phyloP scores from a whole-genome alignment of 2,888 invertebrate species.

The Acrocyrtus sp. region DNA sequence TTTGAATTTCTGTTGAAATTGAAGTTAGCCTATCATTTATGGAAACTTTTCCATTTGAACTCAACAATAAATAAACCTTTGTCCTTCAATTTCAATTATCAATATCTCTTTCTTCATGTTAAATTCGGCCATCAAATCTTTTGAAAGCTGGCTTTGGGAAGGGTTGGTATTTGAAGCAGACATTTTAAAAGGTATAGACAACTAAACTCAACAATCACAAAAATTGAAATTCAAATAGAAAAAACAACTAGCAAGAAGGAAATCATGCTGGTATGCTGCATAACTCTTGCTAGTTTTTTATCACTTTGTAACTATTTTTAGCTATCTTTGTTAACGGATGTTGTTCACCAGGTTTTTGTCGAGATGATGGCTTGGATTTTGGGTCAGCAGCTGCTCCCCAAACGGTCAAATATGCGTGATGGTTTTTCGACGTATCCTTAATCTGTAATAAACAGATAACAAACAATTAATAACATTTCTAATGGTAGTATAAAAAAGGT shows the following conservation, averaged over 20 bases:
- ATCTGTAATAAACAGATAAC: too few relatives aligned
- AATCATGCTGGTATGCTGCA: slow-evolving; percentile 73
- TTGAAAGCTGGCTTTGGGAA: slow-evolving; percentile 42
- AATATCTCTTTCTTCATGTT: slow-evolving; percentile 67
- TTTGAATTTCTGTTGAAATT: slow-evolving; percentile 79
- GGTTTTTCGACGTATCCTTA: slow-evolving; percentile 8
- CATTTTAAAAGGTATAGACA: slow-evolving; percentile 4
- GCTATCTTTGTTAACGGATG: slow-evolving; percentile 66
- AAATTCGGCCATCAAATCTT: slow-evolving; percentile 59
- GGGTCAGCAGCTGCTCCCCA: slow-evolving; percentile 69
- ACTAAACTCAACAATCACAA: background rate
- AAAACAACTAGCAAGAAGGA: slow-evolving; percentile 77
- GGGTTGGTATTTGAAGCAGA: slow-evolving; percentile 16
- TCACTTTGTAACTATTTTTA: slow-evolving; percentile 75
- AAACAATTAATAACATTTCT: too few relatives aligned
- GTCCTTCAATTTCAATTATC: slow-evolving; percentile 67
- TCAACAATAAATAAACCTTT: slow-evolving; percentile 41
- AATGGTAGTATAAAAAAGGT: too few relatives aligned
- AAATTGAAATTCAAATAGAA: slow-evolving; percentile 71
- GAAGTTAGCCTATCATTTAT: slow-evolving; percentile 73
- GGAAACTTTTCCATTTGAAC: too few relatives aligned
- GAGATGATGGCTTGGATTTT: slow-evolving; percentile 68
- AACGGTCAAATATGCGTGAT: slow-evolving; percentile 64
- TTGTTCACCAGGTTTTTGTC: slow-evolving; percentile 66
- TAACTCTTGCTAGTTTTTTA: slow-evolving; percentile 75